Evolutionary conservation across 1,140 invertebrate genomes (phyloP).

Genomic region (Caenorhabditis inopinata): DNA sequence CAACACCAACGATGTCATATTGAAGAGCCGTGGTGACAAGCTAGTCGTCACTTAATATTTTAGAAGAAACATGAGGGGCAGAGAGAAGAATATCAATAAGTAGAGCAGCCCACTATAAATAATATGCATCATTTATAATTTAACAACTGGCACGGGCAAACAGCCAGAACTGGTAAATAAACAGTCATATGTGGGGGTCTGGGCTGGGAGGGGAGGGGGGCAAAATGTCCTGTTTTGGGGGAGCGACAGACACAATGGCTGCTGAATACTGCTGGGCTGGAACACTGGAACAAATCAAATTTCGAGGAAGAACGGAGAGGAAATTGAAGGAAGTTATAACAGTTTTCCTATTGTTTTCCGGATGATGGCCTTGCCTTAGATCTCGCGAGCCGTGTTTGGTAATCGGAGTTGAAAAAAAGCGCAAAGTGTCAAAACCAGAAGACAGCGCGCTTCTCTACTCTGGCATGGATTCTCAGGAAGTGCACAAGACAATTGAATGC

Average conservation of each 20-base stretch:
- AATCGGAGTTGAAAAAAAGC: not conserved
- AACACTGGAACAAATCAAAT: not conserved
- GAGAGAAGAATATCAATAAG: not conserved
- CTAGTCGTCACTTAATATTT: not conserved
- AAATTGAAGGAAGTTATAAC: not conserved
- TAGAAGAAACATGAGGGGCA: not conserved
- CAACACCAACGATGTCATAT: not conserved
- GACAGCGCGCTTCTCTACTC: no score
- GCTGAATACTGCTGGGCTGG: no score
- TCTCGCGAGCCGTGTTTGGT: not conserved
- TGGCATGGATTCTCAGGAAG: no score
- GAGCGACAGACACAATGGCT: no score
- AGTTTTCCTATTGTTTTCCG: not conserved
- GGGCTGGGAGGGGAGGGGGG: no score
- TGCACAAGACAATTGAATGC: no score
- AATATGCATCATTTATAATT: slow-evolving; percentile 23
- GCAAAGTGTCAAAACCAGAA: slow-evolving; percentile 8
- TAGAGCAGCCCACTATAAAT: not conserved
- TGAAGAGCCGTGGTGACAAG: not conserved
- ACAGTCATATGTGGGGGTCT: no score
- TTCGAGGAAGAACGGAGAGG: not conserved
- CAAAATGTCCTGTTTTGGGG: no score
- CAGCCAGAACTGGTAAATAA: not conserved
- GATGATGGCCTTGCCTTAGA: not conserved
- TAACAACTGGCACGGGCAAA: not conserved